Conservation (phyloP, 53 echinoderm and acorn worm genomes). For the Patiria pectinifera region DNA sequence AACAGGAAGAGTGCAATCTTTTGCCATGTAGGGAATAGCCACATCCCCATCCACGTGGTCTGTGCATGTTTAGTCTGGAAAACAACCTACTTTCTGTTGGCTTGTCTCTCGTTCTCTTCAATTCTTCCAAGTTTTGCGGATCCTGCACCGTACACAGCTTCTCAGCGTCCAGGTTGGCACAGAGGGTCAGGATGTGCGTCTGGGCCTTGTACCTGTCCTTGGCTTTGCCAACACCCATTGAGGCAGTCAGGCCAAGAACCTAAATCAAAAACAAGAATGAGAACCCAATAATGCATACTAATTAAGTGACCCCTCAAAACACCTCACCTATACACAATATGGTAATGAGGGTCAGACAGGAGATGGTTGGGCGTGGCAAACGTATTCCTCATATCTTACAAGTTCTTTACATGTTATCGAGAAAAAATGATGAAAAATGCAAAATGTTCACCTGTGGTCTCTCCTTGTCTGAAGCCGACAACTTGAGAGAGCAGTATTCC, state of each 20-base stretch:
- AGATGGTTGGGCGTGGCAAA: too few relatives aligned
- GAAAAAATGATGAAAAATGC: not conserved
- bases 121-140: constrained; percentile 65
- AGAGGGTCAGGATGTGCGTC: constrained; percentile 76
- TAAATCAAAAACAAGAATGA: not conserved
- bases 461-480: not conserved
- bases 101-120: constrained; percentile 62
- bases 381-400: too few relatives aligned
- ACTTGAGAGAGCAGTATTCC: constrained; percentile 47
- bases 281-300: not conserved
- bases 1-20: too few relatives aligned
- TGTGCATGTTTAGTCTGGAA: not conserved
- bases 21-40: too few relatives aligned
- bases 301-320: too few relatives aligned
- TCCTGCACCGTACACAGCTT: constrained; percentile 69
- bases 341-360: too few relatives aligned
- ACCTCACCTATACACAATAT: too few relatives aligned
- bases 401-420: not conserved
- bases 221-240: constrained; percentile 81
- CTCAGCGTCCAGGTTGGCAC: constrained; percentile 87
- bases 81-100: constrained; percentile 71
- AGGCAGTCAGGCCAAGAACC: constrained; percentile 88
- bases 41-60: not conserved
- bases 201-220: constrained; percentile 69
- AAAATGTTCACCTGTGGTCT: constrained; percentile 50